Conservation (phyloP, 1,140 invertebrate genomes). For the Teleogryllus occipitalis region DNA sequence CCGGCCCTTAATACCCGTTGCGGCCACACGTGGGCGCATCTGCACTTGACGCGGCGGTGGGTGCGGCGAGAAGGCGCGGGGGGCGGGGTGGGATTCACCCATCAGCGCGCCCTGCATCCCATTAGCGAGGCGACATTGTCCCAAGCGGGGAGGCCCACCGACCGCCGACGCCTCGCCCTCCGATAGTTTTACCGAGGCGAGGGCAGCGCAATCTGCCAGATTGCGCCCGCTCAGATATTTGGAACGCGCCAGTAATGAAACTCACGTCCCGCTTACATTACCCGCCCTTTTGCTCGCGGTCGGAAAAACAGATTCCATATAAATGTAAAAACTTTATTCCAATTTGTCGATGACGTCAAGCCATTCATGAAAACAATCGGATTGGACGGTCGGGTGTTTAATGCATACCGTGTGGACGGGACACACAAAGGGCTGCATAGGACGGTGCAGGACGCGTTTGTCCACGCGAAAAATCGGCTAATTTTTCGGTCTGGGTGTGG, state of each 20-base stretch:
- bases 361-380: not conserved
- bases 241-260: not conserved
- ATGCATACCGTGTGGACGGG: not conserved
- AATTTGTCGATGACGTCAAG: not conserved
- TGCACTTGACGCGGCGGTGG: not conserved
- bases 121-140: not conserved
- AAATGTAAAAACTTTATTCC: constrained; percentile 2
- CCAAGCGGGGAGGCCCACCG: not conserved
- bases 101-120: not conserved
- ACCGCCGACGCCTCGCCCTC: not conserved
- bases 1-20: no score
- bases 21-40: not conserved
- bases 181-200: not conserved
- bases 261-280: not conserved
- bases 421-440: not conserved
- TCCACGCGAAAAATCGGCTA: not conserved
- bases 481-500: not conserved
- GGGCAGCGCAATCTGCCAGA: not conserved
- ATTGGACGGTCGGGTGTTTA: not conserved
- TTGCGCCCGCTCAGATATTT: not conserved
- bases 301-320: not conserved
- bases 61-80: no score
- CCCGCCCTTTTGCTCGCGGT: not conserved
- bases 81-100: no score
- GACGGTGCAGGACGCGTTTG: not conserved